Conservation (phyloP, 2,113 vertebrate species). For the Megalops atlanticus region DNA sequence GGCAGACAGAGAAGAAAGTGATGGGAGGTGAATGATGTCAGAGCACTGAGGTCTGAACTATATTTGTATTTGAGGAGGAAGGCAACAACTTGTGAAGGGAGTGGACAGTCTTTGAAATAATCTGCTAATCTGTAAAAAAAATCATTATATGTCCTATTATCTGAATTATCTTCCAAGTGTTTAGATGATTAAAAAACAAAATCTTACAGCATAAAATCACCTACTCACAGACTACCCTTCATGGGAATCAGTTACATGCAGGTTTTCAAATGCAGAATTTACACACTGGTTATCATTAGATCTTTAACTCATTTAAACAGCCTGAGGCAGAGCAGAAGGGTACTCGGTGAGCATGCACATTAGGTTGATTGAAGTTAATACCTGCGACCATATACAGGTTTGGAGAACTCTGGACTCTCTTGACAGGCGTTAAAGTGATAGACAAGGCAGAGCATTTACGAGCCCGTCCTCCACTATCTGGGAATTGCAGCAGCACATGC, state of each 20-base stretch:
- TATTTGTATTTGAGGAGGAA: neutral
- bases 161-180: too few relatives aligned
- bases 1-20: slow-evolving; percentile 6
- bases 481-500: slow-evolving; percentile 41
- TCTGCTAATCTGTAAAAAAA: too few relatives aligned
- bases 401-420: slow-evolving; percentile 97
- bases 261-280: too few relatives aligned
- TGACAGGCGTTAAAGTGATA: slow-evolving; percentile 90
- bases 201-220: neutral
- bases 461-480: slow-evolving; percentile 94
- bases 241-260: too few relatives aligned
- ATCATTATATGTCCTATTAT: too few relatives aligned
- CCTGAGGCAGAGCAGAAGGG: neutral
- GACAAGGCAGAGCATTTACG: slow-evolving; percentile 89
- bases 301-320: neutral
- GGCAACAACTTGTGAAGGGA: slow-evolving; percentile 33
- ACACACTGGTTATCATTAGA: too few relatives aligned
- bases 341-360: neutral
- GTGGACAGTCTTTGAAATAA: neutral
- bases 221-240: too few relatives aligned
- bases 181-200: neutral
- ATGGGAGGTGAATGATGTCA: slow-evolving; percentile 27
- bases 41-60: slow-evolving; percentile 10
- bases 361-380: slow-evolving; percentile 72
- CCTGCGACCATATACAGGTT: slow-evolving; percentile 87